Conservation (phyloP, 2,888 invertebrate genomes). For the Cerceris ruficornis region DNA sequence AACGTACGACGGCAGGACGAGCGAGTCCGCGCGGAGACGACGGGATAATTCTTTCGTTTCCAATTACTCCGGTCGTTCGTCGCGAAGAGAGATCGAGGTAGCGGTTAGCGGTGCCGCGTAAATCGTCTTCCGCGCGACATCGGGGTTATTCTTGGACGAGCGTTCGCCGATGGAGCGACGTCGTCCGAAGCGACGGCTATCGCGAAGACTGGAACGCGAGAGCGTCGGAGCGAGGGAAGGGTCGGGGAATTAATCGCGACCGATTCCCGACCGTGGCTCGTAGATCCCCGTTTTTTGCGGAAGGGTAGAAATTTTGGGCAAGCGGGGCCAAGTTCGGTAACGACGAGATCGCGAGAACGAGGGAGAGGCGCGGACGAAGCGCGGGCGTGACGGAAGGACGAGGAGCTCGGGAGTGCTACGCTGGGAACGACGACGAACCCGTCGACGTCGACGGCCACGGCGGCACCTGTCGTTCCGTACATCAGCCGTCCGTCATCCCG, state of each 20-base stretch:
- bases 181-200: constrained; percentile 15
- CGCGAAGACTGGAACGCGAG: constrained; percentile 17
- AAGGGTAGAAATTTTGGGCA: too few relatives aligned
- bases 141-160: constrained; percentile 52
- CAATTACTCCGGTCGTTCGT: constrained; percentile 25
- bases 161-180: constrained; percentile 45
- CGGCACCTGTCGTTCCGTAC: constrained; percentile 79
- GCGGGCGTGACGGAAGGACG: constrained; percentile 16
- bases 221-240: background rate
- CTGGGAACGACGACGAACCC: constrained; percentile 20
- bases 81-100: constrained; percentile 22
- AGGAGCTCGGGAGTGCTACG: background rate
- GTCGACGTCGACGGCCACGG: constrained; percentile 35
- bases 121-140: constrained; percentile 40
- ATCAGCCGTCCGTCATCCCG: constrained; percentile 78
- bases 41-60: constrained; percentile 5
- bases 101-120: constrained; percentile 33
- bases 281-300: too few relatives aligned
- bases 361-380: background rate
- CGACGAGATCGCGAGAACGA: background rate
- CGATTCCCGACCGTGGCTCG: too few relatives aligned
- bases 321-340: too few relatives aligned
- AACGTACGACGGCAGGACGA: too few relatives aligned
- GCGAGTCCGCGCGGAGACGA: background rate
- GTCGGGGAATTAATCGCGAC: too few relatives aligned